These are phyloP conservation scores for Drosophila neonasuta DNA, from an alignment of 2,888 invertebrate genomes.

Conservation along the genomic window DNA sequence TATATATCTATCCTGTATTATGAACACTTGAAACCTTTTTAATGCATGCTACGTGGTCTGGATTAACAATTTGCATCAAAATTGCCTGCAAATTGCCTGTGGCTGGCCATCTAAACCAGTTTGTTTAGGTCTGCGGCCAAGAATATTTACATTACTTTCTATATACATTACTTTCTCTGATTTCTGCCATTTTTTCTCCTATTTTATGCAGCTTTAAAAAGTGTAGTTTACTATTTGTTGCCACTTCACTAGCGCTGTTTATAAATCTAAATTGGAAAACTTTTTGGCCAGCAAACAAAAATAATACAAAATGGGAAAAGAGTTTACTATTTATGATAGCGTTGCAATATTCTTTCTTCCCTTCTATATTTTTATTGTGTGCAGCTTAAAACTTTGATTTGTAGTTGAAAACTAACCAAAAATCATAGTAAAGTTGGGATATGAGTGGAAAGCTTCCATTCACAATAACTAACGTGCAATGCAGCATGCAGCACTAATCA, in stretches of 20 bases:
- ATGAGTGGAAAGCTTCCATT: not conserved
- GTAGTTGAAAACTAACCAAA: conserved; percentile 14
- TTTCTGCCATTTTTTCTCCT: conserved; percentile 1
- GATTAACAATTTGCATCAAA: conserved; percentile 42
- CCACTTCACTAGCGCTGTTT: conserved; percentile 40
- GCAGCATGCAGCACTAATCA: conserved; percentile 5
- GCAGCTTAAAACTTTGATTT: conserved; percentile 40
- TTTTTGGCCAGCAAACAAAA: conserved; percentile 36
- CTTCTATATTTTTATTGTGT: not conserved
- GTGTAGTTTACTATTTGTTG: conserved; percentile 16
- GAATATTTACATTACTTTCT: conserved; percentile 15
- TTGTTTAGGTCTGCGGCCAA: conserved; percentile 22
- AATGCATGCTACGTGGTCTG: conserved; percentile 24
- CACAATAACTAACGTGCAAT: conserved; percentile 1
- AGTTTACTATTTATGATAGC: conserved; percentile 34
- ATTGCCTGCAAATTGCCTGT: conserved; percentile 48
- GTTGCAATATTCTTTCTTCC: conserved; percentile 5
- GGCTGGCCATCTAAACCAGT: conserved; percentile 6
- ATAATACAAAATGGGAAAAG: conserved; percentile 1
- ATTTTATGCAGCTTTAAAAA: conserved; percentile 12
- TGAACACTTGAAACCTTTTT: conserved; percentile 25
- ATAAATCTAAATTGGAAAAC: conserved; percentile 71
- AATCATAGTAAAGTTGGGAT: conserved; percentile 7
- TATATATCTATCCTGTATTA: conserved; percentile 24
- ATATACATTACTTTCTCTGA: conserved; percentile 11